Base-by-base conservation (phyloP, 2,888 invertebrate genomes). In the Lepetodrilus schrolli region DNA sequence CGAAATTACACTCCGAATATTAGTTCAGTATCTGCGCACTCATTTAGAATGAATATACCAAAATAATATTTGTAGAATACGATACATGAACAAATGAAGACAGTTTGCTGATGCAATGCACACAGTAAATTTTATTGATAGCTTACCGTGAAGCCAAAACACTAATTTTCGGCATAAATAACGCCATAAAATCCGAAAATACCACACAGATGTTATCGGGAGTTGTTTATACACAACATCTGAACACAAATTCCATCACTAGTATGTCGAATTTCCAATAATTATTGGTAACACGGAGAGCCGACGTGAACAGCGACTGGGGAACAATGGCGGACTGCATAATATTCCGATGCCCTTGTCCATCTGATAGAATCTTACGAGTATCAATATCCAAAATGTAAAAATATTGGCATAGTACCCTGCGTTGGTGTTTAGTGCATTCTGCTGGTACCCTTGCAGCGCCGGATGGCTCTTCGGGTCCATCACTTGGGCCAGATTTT, bases 401-500 rank as follows among this genome's bases (percentile, higher is more conserved):
- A 88, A 90, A 90, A 90, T 90, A 80, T 82, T 83, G 77, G 77
- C 81, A 91, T 88, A 91, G 90, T 91, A 91, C 90, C 91, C 90
- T 90, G 88, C 87, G 85, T 85, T 86, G 89, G 84, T 87, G 86
- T 89, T 87, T 87, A 88, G 87, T 86, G 90, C 90, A 87, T 89
- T 89, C 89, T 90, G 90, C 87, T 89, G 89, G 87, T 87, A 89
- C 86, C 89, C 87, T 90, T 89, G 90, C 88, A 90, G 89, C 84
- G 88, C 89, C 88, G 90, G 91, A 92, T 91, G 91, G 89, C 89
- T 91, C 88, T 90, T 90, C 86, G 90, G 90, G 88, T 91, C 92
- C 92, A 92, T 92, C 90, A 83, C 83, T 83, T 82, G 80, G 73
- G 82, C 81, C 79, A 84, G 88, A 88, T 88, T 85, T 82, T 78